A percentile compares a stretch with the other conserved stretches of the same genome.
Evolutionary conservation across 1,140 invertebrate genomes (phyloP).

Genomic region (Psix sp.): DNA sequence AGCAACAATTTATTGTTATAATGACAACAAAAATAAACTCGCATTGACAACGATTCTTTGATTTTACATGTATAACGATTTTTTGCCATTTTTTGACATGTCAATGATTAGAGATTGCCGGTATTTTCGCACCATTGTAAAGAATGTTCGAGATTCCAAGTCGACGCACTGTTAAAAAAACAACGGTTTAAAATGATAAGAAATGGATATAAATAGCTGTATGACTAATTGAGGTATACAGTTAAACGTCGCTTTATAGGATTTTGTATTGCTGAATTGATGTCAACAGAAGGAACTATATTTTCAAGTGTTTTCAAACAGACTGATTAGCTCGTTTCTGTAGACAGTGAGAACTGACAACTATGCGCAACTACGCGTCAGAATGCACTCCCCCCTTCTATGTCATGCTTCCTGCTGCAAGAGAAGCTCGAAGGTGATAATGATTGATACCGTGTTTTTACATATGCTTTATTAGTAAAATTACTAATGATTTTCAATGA

Average conservation of each 20-base stretch:
- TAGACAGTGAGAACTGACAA: constrained; percentile 15
- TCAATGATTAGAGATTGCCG: constrained; percentile 14
- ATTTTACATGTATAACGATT: no score
- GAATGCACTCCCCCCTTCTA: constrained; percentile 17
- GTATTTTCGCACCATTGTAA: constrained; percentile 18
- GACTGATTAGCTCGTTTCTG: constrained; percentile 1
- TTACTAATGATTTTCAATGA: no score
- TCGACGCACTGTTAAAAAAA: neutral
- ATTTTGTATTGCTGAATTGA: neutral
- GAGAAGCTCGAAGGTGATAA: neutral
- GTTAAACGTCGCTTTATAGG: neutral
- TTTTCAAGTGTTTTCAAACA: constrained; percentile 13
- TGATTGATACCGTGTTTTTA: no score
- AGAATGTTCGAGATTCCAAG: constrained; percentile 41
- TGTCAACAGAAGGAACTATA: constrained; percentile 13
- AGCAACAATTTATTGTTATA: no score
- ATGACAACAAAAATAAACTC: no score
- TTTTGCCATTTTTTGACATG: no score
- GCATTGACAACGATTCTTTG: no score
- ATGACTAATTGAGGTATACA: no score
- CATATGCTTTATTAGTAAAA: no score
- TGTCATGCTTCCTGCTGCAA: neutral
- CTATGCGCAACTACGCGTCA: constrained; percentile 18
- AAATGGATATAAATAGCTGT: neutral
- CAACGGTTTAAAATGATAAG: neutral